Percentiles rank a stretch among this genome's conserved stretches.
Conservation (phyloP, 2,113 vertebrate genomes). For the Anthoscopus minutus region DNA sequence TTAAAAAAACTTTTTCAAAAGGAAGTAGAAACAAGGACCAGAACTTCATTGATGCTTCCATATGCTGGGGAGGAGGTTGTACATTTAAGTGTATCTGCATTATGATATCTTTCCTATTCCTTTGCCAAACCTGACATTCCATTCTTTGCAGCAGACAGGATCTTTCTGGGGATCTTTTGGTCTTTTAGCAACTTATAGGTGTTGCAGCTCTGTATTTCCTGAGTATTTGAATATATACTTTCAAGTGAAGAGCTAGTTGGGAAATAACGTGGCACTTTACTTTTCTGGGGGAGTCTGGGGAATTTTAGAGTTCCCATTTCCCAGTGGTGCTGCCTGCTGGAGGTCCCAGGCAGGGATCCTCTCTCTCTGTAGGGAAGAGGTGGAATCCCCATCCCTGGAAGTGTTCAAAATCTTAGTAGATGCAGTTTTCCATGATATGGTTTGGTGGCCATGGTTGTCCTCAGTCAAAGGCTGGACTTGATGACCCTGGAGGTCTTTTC, state of each 20-base stretch:
- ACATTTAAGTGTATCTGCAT: background rate
- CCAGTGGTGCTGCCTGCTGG: background rate
- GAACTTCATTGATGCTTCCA: background rate
- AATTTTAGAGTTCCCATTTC: background rate
- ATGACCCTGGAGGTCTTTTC: background rate
- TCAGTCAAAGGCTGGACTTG: background rate
- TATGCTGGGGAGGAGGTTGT: background rate
- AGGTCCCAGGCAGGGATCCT: background rate
- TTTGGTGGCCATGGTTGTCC: background rate
- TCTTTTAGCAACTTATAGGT: background rate
- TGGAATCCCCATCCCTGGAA: background rate
- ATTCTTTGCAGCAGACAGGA: background rate
- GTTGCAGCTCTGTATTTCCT: background rate
- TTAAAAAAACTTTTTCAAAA: background rate
- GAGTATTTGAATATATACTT: background rate
- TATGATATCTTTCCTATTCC: background rate
- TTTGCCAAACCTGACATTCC: background rate
- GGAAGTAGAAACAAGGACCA: background rate
- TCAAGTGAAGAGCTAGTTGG: background rate
- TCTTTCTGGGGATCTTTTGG: background rate
- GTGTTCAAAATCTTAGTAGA: accelerated
- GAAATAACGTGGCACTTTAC: background rate
- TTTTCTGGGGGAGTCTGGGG: background rate
- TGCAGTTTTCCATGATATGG: background rate
- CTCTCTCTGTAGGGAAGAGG: background rate